Percentiles rank a stretch among this genome's conserved stretches.
Conservation (phyloP, 2,888 invertebrate species). For the Epicampocera succincta region DNA sequence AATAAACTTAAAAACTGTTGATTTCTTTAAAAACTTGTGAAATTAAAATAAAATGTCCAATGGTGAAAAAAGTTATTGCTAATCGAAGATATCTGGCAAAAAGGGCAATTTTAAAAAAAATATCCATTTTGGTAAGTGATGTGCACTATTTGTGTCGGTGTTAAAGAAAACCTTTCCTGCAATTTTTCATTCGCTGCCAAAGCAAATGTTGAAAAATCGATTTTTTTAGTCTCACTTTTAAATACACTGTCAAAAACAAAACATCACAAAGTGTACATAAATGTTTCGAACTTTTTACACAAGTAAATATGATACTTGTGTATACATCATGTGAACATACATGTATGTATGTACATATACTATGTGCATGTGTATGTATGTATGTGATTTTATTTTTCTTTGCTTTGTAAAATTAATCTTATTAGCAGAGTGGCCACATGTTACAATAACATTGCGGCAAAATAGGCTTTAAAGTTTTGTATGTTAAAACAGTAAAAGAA, state of each 20-base stretch:
- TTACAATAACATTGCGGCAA: neutral
- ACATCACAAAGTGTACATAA: neutral
- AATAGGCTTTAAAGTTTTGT: neutral
- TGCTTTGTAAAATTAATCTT: neutral
- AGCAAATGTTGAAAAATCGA: constrained; percentile 42
- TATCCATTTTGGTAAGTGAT: constrained; percentile 30
- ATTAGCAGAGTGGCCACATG: neutral
- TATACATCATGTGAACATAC: neutral
- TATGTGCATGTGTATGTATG: neutral
- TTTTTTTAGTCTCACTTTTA: constrained; percentile 14
- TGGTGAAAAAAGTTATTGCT: too few relatives aligned
- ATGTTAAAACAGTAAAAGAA: too few relatives aligned
- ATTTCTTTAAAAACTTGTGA: neutral
- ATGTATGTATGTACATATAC: neutral
- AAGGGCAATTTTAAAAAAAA: too few relatives aligned
- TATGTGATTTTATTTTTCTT: neutral
- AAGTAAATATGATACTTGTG: neutral
- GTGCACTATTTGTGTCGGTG: neutral
- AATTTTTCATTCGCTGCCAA: constrained; percentile 51
- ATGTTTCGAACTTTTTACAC: neutral
- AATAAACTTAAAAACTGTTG: neutral
- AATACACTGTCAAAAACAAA: constrained; percentile 10
- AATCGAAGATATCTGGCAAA: too few relatives aligned
- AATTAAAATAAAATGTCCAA: constrained; percentile 1
- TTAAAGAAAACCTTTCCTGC: constrained; percentile 48